These are phyloP conservation scores for Heteropelma amictum DNA, from an alignment of 2,888 invertebrate genomes.

Conservation along the genomic window DNA sequence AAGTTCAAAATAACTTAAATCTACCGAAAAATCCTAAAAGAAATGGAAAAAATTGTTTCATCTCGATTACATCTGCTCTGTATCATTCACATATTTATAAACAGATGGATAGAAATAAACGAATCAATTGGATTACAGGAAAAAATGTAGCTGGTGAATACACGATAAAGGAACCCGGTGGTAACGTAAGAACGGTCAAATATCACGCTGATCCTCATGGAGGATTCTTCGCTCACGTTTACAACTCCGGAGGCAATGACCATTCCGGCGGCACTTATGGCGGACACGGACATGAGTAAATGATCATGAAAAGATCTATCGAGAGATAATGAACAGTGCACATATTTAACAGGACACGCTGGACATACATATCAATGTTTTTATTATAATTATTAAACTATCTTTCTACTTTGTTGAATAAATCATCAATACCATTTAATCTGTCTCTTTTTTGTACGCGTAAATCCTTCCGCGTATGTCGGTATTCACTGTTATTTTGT, in stretches of 20 bases:
- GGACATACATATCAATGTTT: conserved; percentile 39
- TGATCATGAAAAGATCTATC: conserved; percentile 13
- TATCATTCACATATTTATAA: background rate
- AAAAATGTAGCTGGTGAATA: conserved; percentile 75
- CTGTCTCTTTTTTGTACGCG: background rate
- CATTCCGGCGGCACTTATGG: conserved; percentile 72
- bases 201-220: conserved; percentile 74
- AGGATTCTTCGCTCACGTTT: conserved; percentile 76
- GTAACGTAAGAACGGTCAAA: conserved; percentile 72
- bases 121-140: conserved; percentile 57
- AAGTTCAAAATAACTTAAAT: too few species aligned
- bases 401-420: conserved; percentile 26
- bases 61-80: too few species aligned
- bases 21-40: too few species aligned
- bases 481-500: too few species aligned
- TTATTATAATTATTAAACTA: conserved; percentile 45
- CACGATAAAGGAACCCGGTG: conserved; percentile 76
- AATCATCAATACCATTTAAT: conserved; percentile 20
- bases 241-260: conserved; percentile 73
- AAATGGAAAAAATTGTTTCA: too few species aligned
- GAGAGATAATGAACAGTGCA: background rate
- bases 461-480: background rate
- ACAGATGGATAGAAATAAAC: background rate
- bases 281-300: conserved; percentile 60
- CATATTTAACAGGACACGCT: conserved; percentile 15